These are phyloP conservation scores for Puma concolor DNA, from an alignment of 2,113 vertebrate species.

Conservation along the genomic window DNA sequence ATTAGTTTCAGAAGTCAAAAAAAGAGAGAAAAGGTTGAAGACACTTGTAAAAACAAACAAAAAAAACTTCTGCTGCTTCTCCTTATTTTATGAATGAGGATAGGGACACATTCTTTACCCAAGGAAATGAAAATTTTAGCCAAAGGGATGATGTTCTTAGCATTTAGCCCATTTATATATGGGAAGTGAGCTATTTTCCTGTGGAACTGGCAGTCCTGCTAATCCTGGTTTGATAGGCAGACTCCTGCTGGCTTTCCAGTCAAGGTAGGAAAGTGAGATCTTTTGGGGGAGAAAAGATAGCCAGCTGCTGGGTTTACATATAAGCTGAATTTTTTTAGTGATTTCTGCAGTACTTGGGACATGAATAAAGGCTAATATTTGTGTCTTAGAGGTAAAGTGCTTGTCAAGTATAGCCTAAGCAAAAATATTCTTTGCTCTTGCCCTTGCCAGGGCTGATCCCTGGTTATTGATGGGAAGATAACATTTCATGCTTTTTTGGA, in stretches of 20 bases:
- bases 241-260: not conserved
- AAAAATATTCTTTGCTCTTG: not conserved
- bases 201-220: not conserved
- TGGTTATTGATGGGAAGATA: not conserved
- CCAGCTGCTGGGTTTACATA: not conserved
- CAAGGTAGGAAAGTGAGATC: not conserved
- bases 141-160: not conserved
- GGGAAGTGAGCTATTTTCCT: conserved; percentile 18
- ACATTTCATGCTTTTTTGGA: not conserved
- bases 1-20: not conserved
- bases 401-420: not conserved
- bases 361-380: conserved; percentile 39
- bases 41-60: not conserved
- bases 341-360: not conserved
- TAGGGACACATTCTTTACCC: not conserved
- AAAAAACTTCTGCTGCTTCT: not conserved
- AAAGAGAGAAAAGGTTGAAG: not conserved
- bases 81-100: not conserved
- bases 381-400: conserved; percentile 18
- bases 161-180: conserved; percentile 21
- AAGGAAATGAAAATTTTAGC: not conserved
- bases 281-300: not conserved
- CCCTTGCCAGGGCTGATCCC: not conserved
- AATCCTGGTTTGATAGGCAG: not conserved
- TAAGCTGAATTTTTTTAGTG: not conserved